Conservation (phyloP, 2,113 vertebrate genomes). For the Oxyruncus cristatus region DNA sequence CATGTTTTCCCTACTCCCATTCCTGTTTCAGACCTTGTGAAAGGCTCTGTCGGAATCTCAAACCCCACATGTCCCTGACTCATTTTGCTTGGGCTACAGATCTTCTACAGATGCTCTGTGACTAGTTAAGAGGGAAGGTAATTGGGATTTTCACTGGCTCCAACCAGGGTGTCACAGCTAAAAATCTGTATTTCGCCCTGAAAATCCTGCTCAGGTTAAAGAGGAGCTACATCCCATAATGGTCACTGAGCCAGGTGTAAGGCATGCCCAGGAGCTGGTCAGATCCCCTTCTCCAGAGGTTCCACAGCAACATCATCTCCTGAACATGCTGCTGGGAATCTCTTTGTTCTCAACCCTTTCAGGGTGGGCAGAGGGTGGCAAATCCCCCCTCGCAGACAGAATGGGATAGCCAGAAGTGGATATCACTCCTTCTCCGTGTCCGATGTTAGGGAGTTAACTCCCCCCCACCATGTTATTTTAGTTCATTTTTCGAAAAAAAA, state of each 20-base stretch:
- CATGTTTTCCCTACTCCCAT: not conserved
- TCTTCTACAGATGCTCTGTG: not conserved
- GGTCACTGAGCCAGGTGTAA: not conserved
- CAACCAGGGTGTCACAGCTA: not conserved
- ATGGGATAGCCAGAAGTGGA: not conserved
- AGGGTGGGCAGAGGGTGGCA: not conserved
- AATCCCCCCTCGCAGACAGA: not conserved
- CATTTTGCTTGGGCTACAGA: not conserved
- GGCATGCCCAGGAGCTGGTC: not conserved
- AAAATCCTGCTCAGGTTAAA: not conserved
- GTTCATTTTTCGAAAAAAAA: not conserved
- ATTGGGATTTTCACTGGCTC: not conserved
- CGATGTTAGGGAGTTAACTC: not conserved
- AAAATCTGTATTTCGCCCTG: not conserved
- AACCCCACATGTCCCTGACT: not conserved
- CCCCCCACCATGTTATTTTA: not conserved
- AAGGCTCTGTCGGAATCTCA: not conserved
- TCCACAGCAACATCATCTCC: not conserved
- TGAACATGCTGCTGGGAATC: not conserved
- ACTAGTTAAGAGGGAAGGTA: not conserved
- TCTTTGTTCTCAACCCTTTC: not conserved
- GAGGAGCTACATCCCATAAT: not conserved
- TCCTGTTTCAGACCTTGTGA: not conserved
- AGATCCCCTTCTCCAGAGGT: not conserved
- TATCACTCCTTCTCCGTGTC: not conserved